phyloP scores from a whole-genome alignment of 2,888 invertebrate species.

The Patella depressa region DNA sequence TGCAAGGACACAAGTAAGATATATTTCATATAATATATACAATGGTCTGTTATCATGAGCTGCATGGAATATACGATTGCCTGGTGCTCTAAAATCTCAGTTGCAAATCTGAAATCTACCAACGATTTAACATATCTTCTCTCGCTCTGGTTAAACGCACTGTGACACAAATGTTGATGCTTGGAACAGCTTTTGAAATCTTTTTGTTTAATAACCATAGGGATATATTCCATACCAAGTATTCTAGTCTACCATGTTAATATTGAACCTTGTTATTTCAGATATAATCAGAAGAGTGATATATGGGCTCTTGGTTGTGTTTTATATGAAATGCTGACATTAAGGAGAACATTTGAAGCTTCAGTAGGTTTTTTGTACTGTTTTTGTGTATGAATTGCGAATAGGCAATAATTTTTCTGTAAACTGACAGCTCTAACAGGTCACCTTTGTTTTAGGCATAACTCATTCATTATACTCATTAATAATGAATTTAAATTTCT shows the following conservation, averaged over 20 bases:
- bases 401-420: neutral
- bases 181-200: no score
- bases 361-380: slow-evolving; percentile 56
- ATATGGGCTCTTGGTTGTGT: slow-evolving; percentile 71
- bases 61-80: no score
- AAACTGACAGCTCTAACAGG: neutral
- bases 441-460: neutral
- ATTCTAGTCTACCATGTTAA: no score
- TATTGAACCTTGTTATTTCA: slow-evolving; percentile 26
- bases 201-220: no score
- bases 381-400: neutral
- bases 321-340: slow-evolving; percentile 67
- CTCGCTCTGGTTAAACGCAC: neutral
- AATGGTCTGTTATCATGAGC: no score
- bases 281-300: slow-evolving; percentile 69
- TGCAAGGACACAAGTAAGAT: slow-evolving; percentile 67
- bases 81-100: neutral
- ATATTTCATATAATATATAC: neutral
- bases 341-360: slow-evolving; percentile 67
- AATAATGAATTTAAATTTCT: no score
- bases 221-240: no score
- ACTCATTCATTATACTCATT: neutral
- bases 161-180: no score
- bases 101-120: neutral
- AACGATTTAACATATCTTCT: neutral